Conservation (phyloP, 2,113 vertebrate species). For the Casuarius casuarius region DNA sequence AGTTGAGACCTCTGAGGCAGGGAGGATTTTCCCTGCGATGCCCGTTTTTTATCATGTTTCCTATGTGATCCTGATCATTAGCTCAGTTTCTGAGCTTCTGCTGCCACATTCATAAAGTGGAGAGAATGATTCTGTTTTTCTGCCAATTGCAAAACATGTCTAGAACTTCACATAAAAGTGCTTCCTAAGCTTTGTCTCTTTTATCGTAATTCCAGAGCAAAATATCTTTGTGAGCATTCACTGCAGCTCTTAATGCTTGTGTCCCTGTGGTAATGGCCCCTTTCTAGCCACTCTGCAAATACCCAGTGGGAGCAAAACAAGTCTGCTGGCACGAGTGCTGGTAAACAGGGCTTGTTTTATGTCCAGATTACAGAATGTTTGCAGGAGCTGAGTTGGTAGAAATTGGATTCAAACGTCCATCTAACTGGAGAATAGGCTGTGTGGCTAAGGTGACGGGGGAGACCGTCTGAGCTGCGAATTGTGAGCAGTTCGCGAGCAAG, state of each 20-base stretch:
- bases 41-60: neutral
- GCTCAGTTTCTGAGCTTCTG: neutral
- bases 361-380: conserved; percentile 50
- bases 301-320: neutral
- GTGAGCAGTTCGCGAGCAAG: accelerated
- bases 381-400: neutral
- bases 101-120: neutral
- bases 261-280: neutral
- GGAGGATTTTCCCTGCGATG: neutral
- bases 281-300: conserved; percentile 13
- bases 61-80: neutral
- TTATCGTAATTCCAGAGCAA: neutral
- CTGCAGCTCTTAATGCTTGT: neutral
- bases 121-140: neutral
- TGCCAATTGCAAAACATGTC: neutral
- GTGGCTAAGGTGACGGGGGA: neutral
- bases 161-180: neutral
- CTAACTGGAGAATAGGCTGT: neutral
- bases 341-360: conserved; percentile 27
- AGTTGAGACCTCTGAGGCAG: neutral
- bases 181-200: neutral
- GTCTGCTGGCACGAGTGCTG: conserved; percentile 11
- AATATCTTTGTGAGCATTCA: neutral
- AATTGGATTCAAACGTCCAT: neutral
- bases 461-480: neutral